A percentile compares a stretch with the other conserved stretches of the same genome.
phyloP scores from a whole-genome alignment of 2,113 vertebrate genomes.

The Sakesphorus luctuosus region DNA sequence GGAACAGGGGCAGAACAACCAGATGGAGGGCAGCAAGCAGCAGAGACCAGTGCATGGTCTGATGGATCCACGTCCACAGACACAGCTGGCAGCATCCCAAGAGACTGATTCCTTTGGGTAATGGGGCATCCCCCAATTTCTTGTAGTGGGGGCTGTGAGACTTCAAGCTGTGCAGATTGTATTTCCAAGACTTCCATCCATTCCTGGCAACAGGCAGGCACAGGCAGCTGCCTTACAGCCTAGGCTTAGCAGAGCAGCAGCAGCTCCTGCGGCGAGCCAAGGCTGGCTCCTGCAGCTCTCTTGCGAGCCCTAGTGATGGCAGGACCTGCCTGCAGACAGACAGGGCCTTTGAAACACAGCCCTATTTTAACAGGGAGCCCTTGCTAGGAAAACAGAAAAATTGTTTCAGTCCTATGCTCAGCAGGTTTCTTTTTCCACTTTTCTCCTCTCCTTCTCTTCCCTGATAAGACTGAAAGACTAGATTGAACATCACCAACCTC shows the following conservation, averaged over 20 bases:
- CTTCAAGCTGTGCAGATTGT: background rate
- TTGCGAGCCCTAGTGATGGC: slow-evolving; percentile 50
- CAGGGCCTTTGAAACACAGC: fast-evolving
- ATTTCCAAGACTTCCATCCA: background rate
- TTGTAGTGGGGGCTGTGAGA: background rate
- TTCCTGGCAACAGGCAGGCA: background rate
- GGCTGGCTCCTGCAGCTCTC: slow-evolving; percentile 43
- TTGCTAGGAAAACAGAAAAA: background rate
- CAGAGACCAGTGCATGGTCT: background rate
- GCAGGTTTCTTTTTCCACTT: background rate
- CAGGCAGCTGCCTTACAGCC: background rate
- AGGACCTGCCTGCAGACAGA: background rate
- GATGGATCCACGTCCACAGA: background rate
- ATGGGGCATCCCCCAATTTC: fast-evolving
- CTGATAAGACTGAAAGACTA: background rate
- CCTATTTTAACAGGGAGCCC: background rate
- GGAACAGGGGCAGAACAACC: background rate
- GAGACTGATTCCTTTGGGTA: background rate
- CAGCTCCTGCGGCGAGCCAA: fast-evolving
- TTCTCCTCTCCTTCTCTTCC: background rate
- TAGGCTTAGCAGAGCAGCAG: background rate
- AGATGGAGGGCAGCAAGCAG: background rate
- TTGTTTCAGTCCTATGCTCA: background rate
- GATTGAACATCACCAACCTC: background rate
- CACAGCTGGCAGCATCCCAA: background rate